Percentiles rank a stretch among this genome's conserved stretches.
Evolutionary conservation across 2,888 invertebrate genomes (phyloP).

Genomic region (Encarsia formosa): DNA sequence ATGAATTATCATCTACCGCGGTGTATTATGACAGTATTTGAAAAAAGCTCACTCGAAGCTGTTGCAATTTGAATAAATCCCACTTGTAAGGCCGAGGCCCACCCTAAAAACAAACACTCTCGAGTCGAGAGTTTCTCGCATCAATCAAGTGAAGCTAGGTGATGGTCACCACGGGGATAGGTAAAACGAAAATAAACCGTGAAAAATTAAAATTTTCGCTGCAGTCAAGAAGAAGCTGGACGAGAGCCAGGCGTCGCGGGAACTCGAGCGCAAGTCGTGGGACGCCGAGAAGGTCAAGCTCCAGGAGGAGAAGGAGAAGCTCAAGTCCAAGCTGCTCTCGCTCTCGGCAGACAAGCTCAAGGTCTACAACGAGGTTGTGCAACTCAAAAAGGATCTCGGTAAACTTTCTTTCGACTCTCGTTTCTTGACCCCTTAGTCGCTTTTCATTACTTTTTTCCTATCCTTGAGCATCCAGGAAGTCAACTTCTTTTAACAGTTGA

Average conservation of each 20-base stretch:
- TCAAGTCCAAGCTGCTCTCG: conserved; percentile 53
- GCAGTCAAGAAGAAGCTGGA: conserved; percentile 57
- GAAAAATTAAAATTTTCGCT: no score
- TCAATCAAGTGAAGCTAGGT: no score
- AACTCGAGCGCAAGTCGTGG: conserved; percentile 44
- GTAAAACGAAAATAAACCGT: no score
- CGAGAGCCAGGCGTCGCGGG: conserved; percentile 45
- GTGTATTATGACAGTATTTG: no score
- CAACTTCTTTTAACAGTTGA: background rate
- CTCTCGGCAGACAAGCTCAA: conserved; percentile 55
- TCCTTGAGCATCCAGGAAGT: background rate
- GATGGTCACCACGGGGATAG: no score
- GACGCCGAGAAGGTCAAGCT: conserved; percentile 56
- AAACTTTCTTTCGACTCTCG: conserved; percentile 30
- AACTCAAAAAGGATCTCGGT: conserved; percentile 61
- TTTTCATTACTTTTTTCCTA: background rate
- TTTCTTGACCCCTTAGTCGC: background rate
- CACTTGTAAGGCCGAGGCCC: no score
- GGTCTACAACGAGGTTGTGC: conserved; percentile 59
- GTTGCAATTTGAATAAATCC: no score
- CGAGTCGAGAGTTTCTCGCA: no score
- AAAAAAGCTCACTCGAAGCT: no score
- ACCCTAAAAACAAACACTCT: no score
- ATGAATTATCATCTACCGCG: no score
- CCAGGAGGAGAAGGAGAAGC: conserved; percentile 53